Evolutionary conservation across 2,797 vertebrate species (phyloP).

Genomic region (Tragopan temminckii): DNA sequence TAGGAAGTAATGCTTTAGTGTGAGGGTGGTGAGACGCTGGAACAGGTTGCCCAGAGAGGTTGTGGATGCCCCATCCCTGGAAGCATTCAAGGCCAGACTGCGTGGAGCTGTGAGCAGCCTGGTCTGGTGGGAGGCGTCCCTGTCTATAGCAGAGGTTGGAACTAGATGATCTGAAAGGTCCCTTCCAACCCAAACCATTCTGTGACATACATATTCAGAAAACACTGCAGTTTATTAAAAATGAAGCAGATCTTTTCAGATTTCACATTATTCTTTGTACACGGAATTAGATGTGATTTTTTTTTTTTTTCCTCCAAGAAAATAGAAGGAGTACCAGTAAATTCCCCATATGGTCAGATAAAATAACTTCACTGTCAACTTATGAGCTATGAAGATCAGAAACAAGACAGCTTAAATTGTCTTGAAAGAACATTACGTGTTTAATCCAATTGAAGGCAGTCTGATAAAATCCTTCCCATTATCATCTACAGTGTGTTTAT

Average conservation of each 20-base stretch:
- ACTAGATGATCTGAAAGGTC: no score
- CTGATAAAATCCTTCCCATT: constrained; percentile 9
- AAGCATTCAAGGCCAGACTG: no score
- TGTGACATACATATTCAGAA: neutral
- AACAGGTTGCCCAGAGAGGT: no score
- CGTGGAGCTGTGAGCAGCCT: no score
- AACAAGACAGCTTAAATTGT: constrained; percentile 13
- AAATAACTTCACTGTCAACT: constrained; percentile 54
- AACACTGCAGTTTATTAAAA: neutral
- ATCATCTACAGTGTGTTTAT: neutral
- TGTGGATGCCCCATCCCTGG: no score
- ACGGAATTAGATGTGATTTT: neutral
- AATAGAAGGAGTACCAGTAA: constrained; percentile 47
- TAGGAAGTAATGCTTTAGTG: no score
- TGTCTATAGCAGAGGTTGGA: no score
- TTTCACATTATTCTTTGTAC: neutral
- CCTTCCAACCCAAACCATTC: no score
- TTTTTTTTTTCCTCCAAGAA: neutral
- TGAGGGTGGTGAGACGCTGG: no score
- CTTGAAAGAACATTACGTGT: neutral
- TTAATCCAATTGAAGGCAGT: constrained; percentile 36
- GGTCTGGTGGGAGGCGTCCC: no score
- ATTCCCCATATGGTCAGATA: constrained; percentile 36
- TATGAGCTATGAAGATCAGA: constrained; percentile 29
- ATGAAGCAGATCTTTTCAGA: constrained; percentile 14